Evolutionary conservation across 2,113 vertebrate genomes (phyloP).

Genomic region (Macrotus californicus): DNA sequence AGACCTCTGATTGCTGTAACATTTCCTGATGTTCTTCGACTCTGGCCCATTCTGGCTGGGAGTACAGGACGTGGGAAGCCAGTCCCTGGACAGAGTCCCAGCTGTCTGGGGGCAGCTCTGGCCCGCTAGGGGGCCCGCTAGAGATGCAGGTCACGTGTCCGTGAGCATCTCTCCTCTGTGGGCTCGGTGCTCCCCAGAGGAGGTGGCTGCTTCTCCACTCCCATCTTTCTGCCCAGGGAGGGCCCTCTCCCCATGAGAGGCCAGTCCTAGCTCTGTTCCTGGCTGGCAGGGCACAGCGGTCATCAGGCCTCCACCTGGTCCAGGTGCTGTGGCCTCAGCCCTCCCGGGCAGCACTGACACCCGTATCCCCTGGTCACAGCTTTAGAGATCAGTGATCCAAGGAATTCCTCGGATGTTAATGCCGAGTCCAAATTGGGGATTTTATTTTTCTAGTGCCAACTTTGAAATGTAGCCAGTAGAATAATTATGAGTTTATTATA

Average conservation of each 20-base stretch:
- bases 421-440: slow-evolving; percentile 25
- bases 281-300: not conserved
- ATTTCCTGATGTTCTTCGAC: not conserved
- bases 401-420: not conserved
- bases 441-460: slow-evolving; percentile 58
- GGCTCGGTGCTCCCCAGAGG: not conserved
- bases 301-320: rapidly evolving
- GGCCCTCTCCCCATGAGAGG: not conserved
- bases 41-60: not conserved
- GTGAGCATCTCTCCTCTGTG: not conserved
- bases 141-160: rapidly evolving
- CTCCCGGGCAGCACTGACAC: not conserved
- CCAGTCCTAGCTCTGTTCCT: not conserved
- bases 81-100: not conserved
- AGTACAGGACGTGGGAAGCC: not conserved
- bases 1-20: not conserved
- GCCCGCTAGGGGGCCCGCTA: not conserved
- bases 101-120: not conserved
- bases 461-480: slow-evolving; percentile 64
- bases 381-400: not conserved
- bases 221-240: not conserved
- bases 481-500: slow-evolving; percentile 58
- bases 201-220: not conserved
- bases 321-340: not conserved
- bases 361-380: not conserved